Percentiles rank a stretch among this genome's conserved stretches.
Conservation (phyloP, 2,797 vertebrate genomes). For the Halcyon smyrnensis region DNA sequence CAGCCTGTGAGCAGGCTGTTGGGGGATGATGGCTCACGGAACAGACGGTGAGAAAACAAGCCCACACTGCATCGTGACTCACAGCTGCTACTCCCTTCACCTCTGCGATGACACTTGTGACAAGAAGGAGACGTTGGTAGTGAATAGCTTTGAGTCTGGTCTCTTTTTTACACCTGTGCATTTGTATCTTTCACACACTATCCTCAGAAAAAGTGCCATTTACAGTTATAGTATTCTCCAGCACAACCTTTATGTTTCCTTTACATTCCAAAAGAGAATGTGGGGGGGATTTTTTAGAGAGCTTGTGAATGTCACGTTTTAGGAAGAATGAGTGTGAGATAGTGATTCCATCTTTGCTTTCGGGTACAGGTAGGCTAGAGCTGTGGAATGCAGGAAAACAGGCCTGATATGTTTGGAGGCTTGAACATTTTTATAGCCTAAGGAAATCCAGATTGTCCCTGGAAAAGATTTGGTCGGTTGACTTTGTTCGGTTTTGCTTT, state of each 20-base stretch:
- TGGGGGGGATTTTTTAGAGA: background rate
- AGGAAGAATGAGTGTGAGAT: background rate
- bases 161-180: background rate
- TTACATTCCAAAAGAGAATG: background rate
- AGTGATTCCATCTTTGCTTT: background rate
- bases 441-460: background rate
- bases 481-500: background rate
- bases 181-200: background rate
- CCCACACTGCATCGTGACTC: slow-evolving; percentile 4
- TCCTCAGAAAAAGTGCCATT: background rate
- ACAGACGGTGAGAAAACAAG: background rate
- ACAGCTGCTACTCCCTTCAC: background rate
- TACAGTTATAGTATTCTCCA: background rate
- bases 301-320: background rate
- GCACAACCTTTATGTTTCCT: background rate
- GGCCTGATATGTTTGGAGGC: background rate
- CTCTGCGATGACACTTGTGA: background rate
- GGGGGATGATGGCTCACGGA: background rate
- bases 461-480: background rate
- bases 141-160: background rate
- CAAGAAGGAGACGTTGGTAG: background rate
- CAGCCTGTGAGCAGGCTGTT: background rate
- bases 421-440: slow-evolving; percentile 9
- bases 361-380: background rate
- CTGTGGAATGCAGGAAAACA: slow-evolving; percentile 18